These are phyloP conservation scores for Polyploca ridens DNA, from an alignment of 2,888 invertebrate species.

Conservation along the genomic window DNA sequence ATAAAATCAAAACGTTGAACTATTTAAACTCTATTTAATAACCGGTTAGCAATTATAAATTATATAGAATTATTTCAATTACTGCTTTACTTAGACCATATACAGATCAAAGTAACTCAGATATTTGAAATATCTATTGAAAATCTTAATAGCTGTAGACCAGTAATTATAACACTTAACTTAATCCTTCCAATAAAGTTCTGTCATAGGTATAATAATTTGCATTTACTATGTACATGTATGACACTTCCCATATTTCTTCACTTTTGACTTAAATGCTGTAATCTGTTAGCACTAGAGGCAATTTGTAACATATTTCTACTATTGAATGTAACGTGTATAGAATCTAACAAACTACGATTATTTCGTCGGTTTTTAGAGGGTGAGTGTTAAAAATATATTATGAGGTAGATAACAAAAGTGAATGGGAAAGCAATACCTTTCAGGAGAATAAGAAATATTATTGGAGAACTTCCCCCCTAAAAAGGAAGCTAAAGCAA, in stretches of 20 bases:
- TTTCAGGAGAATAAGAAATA: no score
- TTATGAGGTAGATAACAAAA: no score
- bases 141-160: background rate
- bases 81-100: background rate
- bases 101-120: background rate
- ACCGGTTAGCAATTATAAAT: background rate
- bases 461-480: no score
- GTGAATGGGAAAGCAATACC: no score
- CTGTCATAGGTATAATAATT: background rate
- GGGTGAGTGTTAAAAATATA: no score
- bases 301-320: background rate
- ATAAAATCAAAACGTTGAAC: background rate
- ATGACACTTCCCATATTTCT: background rate
- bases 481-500: no score
- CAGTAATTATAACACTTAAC: background rate
- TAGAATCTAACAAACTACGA: background rate
- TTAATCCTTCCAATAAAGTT: background rate
- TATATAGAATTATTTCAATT: background rate
- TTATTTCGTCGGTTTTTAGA: no score
- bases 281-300: background rate
- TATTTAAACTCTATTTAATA: background rate
- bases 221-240: background rate
- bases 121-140: background rate
- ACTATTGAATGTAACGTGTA: background rate
- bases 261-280: background rate